These are phyloP conservation scores for Lateolabrax maculatus DNA, from an alignment of 2,797 vertebrate species.

Conservation along the genomic window DNA sequence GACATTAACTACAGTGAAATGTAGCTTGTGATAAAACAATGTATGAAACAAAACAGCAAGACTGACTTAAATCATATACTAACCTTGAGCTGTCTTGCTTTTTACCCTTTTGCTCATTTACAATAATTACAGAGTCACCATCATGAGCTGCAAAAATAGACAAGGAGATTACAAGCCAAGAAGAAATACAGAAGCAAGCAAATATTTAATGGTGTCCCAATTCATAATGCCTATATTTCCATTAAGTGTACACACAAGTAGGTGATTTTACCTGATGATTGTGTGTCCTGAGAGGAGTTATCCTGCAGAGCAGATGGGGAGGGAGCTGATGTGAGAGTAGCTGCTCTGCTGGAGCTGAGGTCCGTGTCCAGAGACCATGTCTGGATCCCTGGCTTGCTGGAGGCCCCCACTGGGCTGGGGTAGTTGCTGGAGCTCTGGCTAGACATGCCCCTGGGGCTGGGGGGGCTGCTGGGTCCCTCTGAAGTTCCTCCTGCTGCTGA, in stretches of 20 bases:
- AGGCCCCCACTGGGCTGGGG: slow-evolving; percentile 78
- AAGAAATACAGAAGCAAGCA: slow-evolving; percentile 8
- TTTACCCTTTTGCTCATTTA: slow-evolving; percentile 91
- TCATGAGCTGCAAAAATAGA: slow-evolving; percentile 81
- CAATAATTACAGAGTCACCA: slow-evolving; percentile 93
- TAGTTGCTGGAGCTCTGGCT: slow-evolving; percentile 84
- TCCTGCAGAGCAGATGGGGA: slow-evolving; percentile 83
- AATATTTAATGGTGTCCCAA: background rate
- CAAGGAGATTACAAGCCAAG: slow-evolving; percentile 21
- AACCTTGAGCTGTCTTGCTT: slow-evolving; percentile 88
- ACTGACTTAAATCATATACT: slow-evolving; percentile 29
- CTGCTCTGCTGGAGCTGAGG: slow-evolving; percentile 59
- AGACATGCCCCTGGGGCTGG: slow-evolving; percentile 76
- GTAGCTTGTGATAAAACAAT: background rate
- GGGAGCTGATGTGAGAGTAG: slow-evolving; percentile 60
- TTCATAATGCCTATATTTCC: background rate
- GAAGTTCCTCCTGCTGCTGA: slow-evolving; percentile 75
- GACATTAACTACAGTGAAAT: background rate
- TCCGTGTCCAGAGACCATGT: slow-evolving; percentile 74
- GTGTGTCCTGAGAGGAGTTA: slow-evolving; percentile 86
- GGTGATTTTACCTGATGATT: slow-evolving; percentile 82
- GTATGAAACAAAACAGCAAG: background rate
- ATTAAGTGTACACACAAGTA: background rate
- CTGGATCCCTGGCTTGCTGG: slow-evolving; percentile 72
- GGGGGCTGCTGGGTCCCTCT: slow-evolving; percentile 77